Percentiles rank a stretch among this genome's conserved stretches.
These are phyloP conservation scores for Eupsittula cactorum DNA, from an alignment of 2,113 vertebrate species.

Conservation along the genomic window DNA sequence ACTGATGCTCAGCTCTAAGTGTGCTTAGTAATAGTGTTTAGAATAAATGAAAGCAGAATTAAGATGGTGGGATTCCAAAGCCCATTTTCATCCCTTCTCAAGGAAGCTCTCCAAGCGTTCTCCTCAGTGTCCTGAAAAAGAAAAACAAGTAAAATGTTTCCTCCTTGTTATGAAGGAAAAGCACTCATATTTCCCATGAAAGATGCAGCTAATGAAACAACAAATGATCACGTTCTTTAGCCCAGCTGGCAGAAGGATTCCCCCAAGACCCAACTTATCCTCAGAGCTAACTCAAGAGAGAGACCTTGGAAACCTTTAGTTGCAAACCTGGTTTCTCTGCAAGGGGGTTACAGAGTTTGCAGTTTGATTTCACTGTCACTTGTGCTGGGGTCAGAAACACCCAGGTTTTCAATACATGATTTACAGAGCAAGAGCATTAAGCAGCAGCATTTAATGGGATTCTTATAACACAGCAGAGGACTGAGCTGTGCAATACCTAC, in stretches of 20 bases:
- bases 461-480: neutral
- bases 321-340: neutral
- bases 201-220: slow-evolving; percentile 33
- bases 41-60: neutral
- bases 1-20: neutral
- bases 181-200: neutral
- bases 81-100: neutral
- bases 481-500: neutral
- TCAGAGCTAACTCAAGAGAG: neutral
- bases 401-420: neutral
- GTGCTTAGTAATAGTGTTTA: neutral
- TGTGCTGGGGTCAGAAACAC: neutral
- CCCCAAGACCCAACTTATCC: neutral
- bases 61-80: neutral
- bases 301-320: neutral
- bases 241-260: neutral
- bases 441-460: neutral
- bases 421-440: neutral
- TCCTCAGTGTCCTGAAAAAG: neutral
- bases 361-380: neutral
- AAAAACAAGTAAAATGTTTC: neutral
- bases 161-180: neutral
- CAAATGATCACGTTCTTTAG: slow-evolving; percentile 48
- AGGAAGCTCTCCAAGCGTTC: neutral
- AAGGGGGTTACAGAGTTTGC: neutral